phyloP scores from a whole-genome alignment of 2,888 invertebrate genomes.

The Rotaria macrura region DNA sequence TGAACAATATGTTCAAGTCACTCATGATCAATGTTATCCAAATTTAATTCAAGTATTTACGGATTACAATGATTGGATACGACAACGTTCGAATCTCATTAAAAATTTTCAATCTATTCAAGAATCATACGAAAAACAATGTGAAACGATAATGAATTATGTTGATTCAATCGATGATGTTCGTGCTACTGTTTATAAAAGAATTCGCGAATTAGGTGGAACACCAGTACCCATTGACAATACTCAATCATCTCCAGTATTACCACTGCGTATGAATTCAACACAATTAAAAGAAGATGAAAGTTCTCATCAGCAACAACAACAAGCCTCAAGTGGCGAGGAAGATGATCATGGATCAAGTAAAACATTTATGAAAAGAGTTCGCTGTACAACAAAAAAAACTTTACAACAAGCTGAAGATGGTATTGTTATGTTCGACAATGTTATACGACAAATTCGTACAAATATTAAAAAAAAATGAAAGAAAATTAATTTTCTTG shows the following conservation, averaged over 20 bases:
- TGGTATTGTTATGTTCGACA: background rate
- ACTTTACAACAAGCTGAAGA: background rate
- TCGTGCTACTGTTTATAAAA: background rate
- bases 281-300: background rate
- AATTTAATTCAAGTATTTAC: background rate
- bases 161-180: background rate
- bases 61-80: conserved; percentile 4
- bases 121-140: background rate
- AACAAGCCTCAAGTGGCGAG: background rate
- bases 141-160: background rate
- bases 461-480: background rate
- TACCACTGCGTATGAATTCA: too few relatives aligned
- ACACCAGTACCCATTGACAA: background rate
- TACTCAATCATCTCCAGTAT: too few relatives aligned
- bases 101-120: background rate
- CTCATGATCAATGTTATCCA: background rate
- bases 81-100: background rate
- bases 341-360: background rate
- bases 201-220: background rate
- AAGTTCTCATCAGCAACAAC: background rate
- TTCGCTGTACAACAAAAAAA: background rate
- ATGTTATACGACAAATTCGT: background rate
- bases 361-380: background rate
- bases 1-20: background rate
- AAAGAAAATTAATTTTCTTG: too few relatives aligned